Conservation (phyloP, 1,140 invertebrate genomes). For the Leptopilina clavipes region DNA sequence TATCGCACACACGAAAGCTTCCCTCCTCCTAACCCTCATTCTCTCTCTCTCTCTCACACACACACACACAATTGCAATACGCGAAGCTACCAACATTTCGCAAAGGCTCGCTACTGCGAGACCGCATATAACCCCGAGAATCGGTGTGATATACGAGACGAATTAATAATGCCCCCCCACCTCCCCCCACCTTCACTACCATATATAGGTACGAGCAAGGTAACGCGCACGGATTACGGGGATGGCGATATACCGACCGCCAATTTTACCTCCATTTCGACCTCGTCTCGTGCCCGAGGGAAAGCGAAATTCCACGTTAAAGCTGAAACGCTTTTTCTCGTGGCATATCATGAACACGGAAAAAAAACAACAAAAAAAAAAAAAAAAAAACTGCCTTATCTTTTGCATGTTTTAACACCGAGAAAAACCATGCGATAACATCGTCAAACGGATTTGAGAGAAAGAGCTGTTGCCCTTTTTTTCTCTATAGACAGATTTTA, state of each 20-base stretch:
- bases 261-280: conserved; percentile 25
- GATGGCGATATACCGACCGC: conserved; percentile 30
- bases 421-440: conserved; percentile 9
- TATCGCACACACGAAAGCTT: conserved; percentile 19
- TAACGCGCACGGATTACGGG: conserved; percentile 28
- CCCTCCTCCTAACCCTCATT: not conserved
- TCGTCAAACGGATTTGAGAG: conserved; percentile 7
- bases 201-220: conserved; percentile 43
- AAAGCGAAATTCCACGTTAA: conserved; percentile 20
- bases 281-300: conserved; percentile 16
- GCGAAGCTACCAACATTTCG: conserved; percentile 33
- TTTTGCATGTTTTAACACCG: conserved; percentile 19
- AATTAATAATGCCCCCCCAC: conserved; percentile 58
- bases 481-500: not conserved
- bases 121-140: conserved; percentile 43
- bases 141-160: conserved; percentile 56
- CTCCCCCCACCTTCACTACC: no score
- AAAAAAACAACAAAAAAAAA: no score
- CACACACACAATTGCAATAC: not conserved
- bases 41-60: no score
- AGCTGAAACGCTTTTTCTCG: not conserved
- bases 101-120: not conserved
- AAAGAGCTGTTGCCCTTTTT: conserved; percentile 10
- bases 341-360: not conserved
- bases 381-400: conserved; percentile 1